A percentile compares a stretch with the other conserved stretches of the same genome.
These are phyloP conservation scores for Dipodomys merriami DNA, from an alignment of 2,113 vertebrate species.

Conservation along the genomic window DNA sequence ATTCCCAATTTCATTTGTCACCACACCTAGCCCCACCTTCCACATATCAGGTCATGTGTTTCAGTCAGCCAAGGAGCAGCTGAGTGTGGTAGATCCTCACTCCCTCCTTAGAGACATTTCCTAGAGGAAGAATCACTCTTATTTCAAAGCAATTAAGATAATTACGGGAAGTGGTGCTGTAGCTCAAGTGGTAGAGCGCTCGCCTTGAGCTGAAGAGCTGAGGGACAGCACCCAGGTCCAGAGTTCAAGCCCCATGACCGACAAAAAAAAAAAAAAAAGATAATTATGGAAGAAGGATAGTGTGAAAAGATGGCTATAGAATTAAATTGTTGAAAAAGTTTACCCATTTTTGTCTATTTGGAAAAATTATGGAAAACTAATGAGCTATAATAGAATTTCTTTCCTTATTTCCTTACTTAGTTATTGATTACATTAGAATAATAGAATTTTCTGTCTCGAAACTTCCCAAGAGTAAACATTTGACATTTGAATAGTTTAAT, in stretches of 20 bases:
- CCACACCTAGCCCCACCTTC: neutral
- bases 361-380: neutral
- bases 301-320: too few species aligned
- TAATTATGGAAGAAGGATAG: neutral
- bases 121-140: neutral
- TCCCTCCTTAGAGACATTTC: neutral
- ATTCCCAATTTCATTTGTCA: neutral
- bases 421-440: neutral
- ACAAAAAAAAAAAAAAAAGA: too few species aligned
- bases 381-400: neutral
- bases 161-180: too few species aligned
- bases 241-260: too few species aligned
- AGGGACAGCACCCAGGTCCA: too few species aligned
- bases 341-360: neutral
- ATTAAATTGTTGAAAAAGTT: neutral
- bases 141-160: neutral
- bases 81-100: neutral
- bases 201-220: too few species aligned
- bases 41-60: neutral
- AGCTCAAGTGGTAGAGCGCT: too few species aligned
- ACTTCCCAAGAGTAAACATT: neutral
- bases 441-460: neutral
- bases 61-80: neutral
- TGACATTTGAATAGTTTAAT: neutral
- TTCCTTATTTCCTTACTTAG: neutral